Evolutionary conservation across 2,113 vertebrate genomes (phyloP), one percentile per base, ranked within the genome.

Genomic region (Perccottus glenii): DNA sequence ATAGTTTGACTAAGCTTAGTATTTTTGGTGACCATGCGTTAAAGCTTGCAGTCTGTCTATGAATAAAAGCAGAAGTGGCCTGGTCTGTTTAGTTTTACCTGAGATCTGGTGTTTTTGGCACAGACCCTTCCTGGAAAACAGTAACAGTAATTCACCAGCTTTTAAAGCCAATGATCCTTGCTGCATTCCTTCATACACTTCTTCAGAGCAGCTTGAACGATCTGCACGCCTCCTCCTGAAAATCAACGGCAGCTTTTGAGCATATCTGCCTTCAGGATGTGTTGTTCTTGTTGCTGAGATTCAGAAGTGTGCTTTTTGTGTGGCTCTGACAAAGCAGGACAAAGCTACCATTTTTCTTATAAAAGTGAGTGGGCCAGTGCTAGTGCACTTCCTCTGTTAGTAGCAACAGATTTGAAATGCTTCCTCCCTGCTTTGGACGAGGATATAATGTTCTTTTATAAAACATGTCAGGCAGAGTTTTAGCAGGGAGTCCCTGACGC

Each of bases 391-490:
- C 78, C 77, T 81, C 64, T 77, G 71, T 75, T 80, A 61, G 42
- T 52, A 76, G 62, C 35, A 75, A 59, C 72, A 67, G 65, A 80
- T 75, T 72, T 62, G 69, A 77, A 53, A 59, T 58, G 75, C 60
- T 81, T 84, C 70, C 69, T 80, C 64, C 71, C 58, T 33, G 59
- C 70, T 59, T 67, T 62, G 65, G 67, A 83, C 67, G 60, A 44
- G 19, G 59, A 73, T 61, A 78, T 74, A 79, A 78, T 61, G 55
- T 52, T 80, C 81, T 87, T 86, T 88, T 73, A 83, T 81, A 81
- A 85, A 85, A 80, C 81, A 80, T 78, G 78, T 83, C 85, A 80
- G 82, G 59, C 75, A 43, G 78, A 73, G 75, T 73, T 85, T 62
- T 38, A 65, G 80, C 70, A 48, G 62, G 12, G 55, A 64, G 67